phyloP scores from a whole-genome alignment of 2,888 invertebrate species.

The Melieria omissa region DNA sequence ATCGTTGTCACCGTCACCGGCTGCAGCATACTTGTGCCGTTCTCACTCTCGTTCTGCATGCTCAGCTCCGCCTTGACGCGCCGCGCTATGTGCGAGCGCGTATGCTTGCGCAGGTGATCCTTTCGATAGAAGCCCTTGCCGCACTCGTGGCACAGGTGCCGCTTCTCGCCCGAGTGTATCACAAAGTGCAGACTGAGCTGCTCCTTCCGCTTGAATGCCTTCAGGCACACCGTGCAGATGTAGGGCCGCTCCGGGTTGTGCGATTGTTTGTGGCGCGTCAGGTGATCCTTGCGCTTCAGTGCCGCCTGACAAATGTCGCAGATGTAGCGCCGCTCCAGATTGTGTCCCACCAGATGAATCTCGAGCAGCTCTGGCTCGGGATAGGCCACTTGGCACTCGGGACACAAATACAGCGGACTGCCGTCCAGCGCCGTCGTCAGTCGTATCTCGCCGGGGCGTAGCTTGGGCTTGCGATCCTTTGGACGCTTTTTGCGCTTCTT shows the following conservation, averaged over 20 bases:
- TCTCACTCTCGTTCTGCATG: slow-evolving; percentile 64
- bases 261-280: slow-evolving; percentile 88
- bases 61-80: slow-evolving; percentile 79
- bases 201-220: slow-evolving; percentile 89
- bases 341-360: slow-evolving; percentile 86
- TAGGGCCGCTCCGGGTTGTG: slow-evolving; percentile 90
- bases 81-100: slow-evolving; percentile 84
- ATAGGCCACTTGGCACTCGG: slow-evolving; percentile 90
- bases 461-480: slow-evolving; percentile 79
- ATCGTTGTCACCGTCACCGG: slow-evolving; percentile 61
- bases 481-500: slow-evolving; percentile 82
- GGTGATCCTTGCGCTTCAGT: slow-evolving; percentile 85
- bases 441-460: slow-evolving; percentile 85
- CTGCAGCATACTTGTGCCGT: slow-evolving; percentile 64
- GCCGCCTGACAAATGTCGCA: slow-evolving; percentile 92
- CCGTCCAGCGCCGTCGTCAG: slow-evolving; percentile 84
- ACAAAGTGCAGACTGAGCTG: slow-evolving; percentile 89
- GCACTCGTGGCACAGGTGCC: slow-evolving; percentile 87
- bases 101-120: slow-evolving; percentile 86
- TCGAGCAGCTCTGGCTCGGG: slow-evolving; percentile 85
- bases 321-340: slow-evolving; percentile 84
- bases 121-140: slow-evolving; percentile 90
- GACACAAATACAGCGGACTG: slow-evolving; percentile 85
- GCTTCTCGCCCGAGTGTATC: slow-evolving; percentile 87
- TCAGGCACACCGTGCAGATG: slow-evolving; percentile 86